phyloP scores from a whole-genome alignment of 2,797 vertebrate genomes.

The Pitangus sulphuratus region DNA sequence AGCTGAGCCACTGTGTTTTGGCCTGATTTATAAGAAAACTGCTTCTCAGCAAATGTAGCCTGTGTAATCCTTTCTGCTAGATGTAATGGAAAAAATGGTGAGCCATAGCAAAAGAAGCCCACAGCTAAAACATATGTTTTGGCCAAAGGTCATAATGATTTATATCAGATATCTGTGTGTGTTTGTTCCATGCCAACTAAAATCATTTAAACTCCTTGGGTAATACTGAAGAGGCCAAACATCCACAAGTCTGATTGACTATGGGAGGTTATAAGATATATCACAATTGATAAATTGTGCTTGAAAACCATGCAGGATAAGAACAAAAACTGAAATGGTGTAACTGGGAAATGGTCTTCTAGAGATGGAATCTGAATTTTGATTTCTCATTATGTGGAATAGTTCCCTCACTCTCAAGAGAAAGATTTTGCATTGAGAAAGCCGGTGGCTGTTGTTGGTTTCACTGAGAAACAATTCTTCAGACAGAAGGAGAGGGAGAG shows the following conservation, averaged over 20 bases:
- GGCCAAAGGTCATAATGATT: neutral
- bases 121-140: conserved; percentile 9
- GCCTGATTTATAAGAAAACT: neutral
- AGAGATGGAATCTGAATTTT: neutral
- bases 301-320: neutral
- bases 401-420: neutral
- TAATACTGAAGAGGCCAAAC: neutral
- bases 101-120: neutral
- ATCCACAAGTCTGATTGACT: neutral
- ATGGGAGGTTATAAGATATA: neutral
- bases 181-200: neutral
- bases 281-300: neutral
- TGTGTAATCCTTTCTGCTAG: neutral
- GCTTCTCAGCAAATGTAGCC: neutral
- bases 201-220: neutral
- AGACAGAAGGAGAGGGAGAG: neutral
- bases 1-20: neutral
- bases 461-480: neutral
- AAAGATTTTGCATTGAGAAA: neutral
- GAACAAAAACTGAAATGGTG: neutral
- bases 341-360: neutral
- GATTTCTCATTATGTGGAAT: neutral
- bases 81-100: neutral
- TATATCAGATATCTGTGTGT: neutral
- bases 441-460: neutral